Conservation (phyloP, 2,888 invertebrate genomes). For the Galerucella calmariensis region DNA sequence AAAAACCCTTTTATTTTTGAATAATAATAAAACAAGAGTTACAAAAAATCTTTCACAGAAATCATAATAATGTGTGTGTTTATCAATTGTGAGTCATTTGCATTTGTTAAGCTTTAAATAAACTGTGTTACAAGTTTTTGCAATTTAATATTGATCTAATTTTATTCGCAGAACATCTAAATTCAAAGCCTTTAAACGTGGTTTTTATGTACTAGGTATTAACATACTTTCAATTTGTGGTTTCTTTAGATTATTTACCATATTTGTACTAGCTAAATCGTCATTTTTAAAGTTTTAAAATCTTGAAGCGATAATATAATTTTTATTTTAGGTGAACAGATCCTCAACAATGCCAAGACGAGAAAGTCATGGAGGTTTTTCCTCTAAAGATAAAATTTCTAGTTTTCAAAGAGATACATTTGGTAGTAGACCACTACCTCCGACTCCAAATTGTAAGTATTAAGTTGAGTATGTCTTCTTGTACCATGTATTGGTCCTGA, state of each 20-base stretch:
- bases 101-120: background rate
- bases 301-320: constrained; percentile 59
- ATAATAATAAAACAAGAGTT: too few species aligned
- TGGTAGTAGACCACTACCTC: constrained; percentile 69
- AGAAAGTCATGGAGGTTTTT: constrained; percentile 53
- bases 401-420: constrained; percentile 63
- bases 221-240: background rate
- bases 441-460: constrained; percentile 63
- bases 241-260: background rate
- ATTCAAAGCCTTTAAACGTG: constrained; percentile 18
- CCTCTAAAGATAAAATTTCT: constrained; percentile 66
- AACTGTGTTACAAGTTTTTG: background rate
- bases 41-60: too few species aligned
- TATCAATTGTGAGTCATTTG: too few species aligned
- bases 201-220: background rate
- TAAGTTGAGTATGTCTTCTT: background rate
- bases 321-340: constrained; percentile 55
- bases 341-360: constrained; percentile 57
- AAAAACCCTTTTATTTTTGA: too few species aligned
- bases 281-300: background rate
- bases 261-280: too few species aligned
- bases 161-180: constrained; percentile 8
- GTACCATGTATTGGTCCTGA: constrained; percentile 1
- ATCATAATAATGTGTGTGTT: too few species aligned
- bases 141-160: background rate